Evolutionary conservation across 2,113 vertebrate species (phyloP).

Genomic region (Labeo rohita): DNA sequence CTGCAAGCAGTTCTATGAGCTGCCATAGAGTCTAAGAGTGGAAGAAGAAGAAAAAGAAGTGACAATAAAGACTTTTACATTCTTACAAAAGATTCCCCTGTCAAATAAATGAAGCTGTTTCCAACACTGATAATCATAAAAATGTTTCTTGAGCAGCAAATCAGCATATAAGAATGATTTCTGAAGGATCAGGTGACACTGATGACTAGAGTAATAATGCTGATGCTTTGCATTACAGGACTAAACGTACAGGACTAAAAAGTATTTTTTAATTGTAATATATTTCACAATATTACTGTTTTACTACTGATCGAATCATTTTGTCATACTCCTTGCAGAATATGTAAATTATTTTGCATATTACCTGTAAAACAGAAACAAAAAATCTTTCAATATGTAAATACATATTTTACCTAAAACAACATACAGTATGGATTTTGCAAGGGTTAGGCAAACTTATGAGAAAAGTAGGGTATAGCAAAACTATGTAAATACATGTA

Average conservation of each 20-base stretch:
- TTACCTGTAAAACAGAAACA: neutral
- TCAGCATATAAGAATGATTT: neutral
- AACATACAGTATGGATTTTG: neutral
- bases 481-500: neutral
- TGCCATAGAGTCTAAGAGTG: no score
- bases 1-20: no score
- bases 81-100: no score
- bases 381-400: neutral
- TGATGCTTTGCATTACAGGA: neutral
- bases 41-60: no score
- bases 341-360: neutral
- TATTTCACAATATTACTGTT: neutral
- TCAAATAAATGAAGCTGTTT: neutral
- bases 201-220: neutral
- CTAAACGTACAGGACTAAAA: no score
- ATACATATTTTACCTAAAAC: neutral
- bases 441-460: neutral
- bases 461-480: neutral
- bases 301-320: neutral
- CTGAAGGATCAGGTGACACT: neutral
- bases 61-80: no score
- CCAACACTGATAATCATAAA: neutral
- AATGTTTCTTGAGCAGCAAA: neutral
- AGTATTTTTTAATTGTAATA: neutral
- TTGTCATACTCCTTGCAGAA: neutral